These are phyloP conservation scores for Pica pica DNA, from an alignment of 2,113 vertebrate species.

Conservation along the genomic window DNA sequence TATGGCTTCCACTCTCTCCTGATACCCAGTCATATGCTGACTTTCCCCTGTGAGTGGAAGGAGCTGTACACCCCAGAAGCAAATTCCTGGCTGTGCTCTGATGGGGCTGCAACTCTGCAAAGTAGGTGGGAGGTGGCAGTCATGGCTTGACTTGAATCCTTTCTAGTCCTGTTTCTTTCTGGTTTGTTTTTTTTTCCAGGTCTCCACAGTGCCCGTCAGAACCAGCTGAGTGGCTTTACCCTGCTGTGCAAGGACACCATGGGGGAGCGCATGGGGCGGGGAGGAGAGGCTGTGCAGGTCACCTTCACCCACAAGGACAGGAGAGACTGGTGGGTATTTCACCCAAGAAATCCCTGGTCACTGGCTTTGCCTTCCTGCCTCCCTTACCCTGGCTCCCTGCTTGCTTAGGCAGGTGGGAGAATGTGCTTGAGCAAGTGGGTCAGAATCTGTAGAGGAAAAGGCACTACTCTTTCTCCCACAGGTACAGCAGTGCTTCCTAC, in stretches of 20 bases:
- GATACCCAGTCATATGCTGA: not conserved
- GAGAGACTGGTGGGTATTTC: conserved; percentile 77
- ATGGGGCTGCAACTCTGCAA: not conserved
- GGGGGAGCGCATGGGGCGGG: conserved; percentile 74
- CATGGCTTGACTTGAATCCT: not conserved
- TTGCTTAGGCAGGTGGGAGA: not conserved
- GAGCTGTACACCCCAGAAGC: not conserved
- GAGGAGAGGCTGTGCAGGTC: conserved; percentile 80
- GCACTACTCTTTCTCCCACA: not conserved
- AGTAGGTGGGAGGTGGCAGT: not conserved
- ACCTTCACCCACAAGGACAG: conserved; percentile 81
- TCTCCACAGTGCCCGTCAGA: conserved; percentile 71
- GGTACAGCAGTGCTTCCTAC: not conserved
- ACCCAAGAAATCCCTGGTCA: not conserved
- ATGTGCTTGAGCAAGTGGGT: not conserved
- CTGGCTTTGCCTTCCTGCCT: not conserved
- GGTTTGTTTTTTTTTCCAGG: conserved; percentile 55
- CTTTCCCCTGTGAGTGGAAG: not conserved
- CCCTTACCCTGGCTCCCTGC: not conserved
- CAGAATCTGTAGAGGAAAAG: not conserved
- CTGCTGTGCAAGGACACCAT: conserved; percentile 79
- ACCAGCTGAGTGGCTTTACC: conserved; percentile 76
- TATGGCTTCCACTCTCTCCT: not conserved
- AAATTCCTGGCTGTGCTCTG: not conserved
- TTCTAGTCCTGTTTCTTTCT: not conserved